Base-by-base conservation (phyloP, 2,797 vertebrate species). In the Huso huso region DNA sequence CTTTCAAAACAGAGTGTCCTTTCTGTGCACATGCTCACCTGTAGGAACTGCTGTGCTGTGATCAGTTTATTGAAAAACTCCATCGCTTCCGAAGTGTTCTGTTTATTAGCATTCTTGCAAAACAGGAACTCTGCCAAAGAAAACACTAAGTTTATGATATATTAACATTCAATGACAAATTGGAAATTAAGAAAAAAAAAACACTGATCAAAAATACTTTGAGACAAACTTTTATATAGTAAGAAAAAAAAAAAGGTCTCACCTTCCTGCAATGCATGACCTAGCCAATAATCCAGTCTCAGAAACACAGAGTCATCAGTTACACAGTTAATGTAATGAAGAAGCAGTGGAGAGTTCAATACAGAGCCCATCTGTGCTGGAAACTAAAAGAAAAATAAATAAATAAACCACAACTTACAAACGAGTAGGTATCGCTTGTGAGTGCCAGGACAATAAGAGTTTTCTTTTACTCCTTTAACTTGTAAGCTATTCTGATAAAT, bases 321-420 rank as follows among this genome's bases (percentile, higher is more conserved):
- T 65, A 93, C 76, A 72, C 90, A 96, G 72, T 95, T 93, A 72
- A 99, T 79, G 78, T 94, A 96, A 70, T 97, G 93, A 76, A 99
- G 88, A 1, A 95, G 79, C 69, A 96, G 78, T 65, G 89, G 85
- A 70, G 82, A 94, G 62, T 87, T 87, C 67, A 99, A 75, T 75
- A 98, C 86, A 11, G 95, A 96, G 60, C 93, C 93, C 92, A 99
- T 97, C 86, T 90, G 95, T 74, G 94, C 88, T 10, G 97, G 95
- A 74, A 98, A 88, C 96, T 99, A 81, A 67, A 79, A 74, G 49
- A 81, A 13, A 72, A 70, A 70, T 68, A 70, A 64, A 23, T 64
- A 2, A 18, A 18, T 18, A 37, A 37, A 37, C 2, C 23, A 37
- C 23, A 37, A 37, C 23, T 37, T 37, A 37, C 23, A 37, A 37